Evolutionary conservation across 2,888 invertebrate genomes (phyloP), one percentile per base, ranked within the genome.

Genomic region (Drosophila paranaensis): DNA sequence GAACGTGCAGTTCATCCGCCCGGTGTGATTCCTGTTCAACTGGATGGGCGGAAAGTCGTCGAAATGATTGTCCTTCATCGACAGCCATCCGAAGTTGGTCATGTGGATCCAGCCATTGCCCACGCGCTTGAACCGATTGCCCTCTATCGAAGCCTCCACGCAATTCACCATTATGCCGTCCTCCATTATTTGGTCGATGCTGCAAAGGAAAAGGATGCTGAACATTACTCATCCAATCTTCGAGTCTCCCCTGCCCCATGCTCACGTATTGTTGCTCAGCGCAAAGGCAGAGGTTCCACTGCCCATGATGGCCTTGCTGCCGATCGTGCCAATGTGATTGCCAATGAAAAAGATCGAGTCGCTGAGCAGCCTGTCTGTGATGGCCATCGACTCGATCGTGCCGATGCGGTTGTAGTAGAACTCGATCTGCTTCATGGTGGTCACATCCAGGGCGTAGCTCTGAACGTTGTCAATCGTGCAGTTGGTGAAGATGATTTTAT

Each of bases 281-380:
- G 91, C 86, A 6, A 93, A 65, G 45, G 82, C 90, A 25, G 88
- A 82, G 8, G 93, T 93, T 61, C 93, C 93, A 69, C 92, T 92
- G 27, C 91, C 92, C 61, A 83, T 88, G 58, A 93, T 92, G 1
- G 93, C 93, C 65, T 91, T 82, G 30, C 86, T 90, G 51, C 93
- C 92, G 42, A 93, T 93, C 11, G 79, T 87, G 6, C 91, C 91
- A 25, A 93, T 93, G 40, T 82, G 79, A 13, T 90, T 91, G 65
- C 87, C 89, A 33, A 90, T 91, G 60, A 93, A 90, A 25, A 91
- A 90, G 3, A 93, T 88, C 54, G 90, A 85, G 5, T 91, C 77
- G 60, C 92, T 91, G 40, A 60, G 69, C 0, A 93, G 91, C 81
- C 91, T 92, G 60, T 88, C 91, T 6, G 92, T 92, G 25, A 93